These are phyloP conservation scores for Thamnophis sirtalis DNA, from an alignment of 2,113 vertebrate species.

Conservation along the genomic window DNA sequence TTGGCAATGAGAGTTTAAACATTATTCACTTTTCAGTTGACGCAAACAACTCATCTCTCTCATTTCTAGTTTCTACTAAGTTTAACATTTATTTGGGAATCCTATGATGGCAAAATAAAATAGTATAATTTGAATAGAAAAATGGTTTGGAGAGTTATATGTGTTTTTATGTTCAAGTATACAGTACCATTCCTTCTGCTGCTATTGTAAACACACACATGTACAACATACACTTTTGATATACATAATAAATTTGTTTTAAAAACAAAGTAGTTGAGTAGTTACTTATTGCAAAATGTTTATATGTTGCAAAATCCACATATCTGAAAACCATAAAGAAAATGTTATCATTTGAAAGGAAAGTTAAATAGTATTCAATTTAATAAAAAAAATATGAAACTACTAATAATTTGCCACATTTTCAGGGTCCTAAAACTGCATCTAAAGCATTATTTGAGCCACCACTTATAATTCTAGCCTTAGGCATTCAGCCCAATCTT, in stretches of 20 bases:
- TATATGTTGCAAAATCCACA: background rate
- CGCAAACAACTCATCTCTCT: background rate
- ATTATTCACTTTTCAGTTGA: background rate
- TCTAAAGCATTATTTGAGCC: background rate
- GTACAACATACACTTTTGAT: background rate
- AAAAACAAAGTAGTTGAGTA: background rate
- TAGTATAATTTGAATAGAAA: background rate
- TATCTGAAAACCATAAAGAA: background rate
- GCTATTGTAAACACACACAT: background rate
- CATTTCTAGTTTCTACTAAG: background rate
- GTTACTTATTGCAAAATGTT: background rate
- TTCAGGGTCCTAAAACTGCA: background rate
- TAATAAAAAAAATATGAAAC: background rate
- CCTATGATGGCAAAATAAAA: background rate
- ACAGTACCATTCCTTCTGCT: background rate
- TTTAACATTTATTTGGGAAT: background rate
- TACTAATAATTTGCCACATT: background rate
- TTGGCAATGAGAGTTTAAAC: background rate
- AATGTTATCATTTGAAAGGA: background rate
- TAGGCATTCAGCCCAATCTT: background rate
- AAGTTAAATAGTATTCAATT: too few species aligned
- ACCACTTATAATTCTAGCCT: background rate
- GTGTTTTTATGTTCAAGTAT: background rate
- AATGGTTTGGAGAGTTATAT: background rate
- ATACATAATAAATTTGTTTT: background rate